phyloP scores from a whole-genome alignment of 1,140 invertebrate genomes.

The Papilio polytes region DNA sequence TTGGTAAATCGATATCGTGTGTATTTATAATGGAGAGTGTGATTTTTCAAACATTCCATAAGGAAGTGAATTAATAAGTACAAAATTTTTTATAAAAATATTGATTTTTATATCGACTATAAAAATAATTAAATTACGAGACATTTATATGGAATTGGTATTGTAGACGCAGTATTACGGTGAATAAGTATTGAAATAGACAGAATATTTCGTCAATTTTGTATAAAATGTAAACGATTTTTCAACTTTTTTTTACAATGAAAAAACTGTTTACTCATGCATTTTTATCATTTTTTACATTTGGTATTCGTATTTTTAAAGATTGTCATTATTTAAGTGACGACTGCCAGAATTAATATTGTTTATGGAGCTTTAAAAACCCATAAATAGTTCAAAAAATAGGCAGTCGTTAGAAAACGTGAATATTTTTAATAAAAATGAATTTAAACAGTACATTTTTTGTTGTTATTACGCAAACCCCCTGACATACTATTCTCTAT shows the following conservation, averaged over 20 bases:
- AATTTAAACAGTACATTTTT: constrained; percentile 66
- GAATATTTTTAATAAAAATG: constrained; percentile 81
- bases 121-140: constrained; percentile 61
- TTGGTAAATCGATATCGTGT: constrained; percentile 62
- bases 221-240: constrained; percentile 57
- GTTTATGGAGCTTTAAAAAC: constrained; percentile 38
- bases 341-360: constrained; percentile 55
- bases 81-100: constrained; percentile 78
- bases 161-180: constrained; percentile 75
- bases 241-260: constrained; percentile 47
- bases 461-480: constrained; percentile 44
- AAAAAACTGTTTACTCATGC: constrained; percentile 52
- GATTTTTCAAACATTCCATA: constrained; percentile 80
- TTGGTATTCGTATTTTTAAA: constrained; percentile 65
- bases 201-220: constrained; percentile 61
- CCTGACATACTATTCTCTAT: not conserved
- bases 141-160: constrained; percentile 68
- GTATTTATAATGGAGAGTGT: constrained; percentile 72
- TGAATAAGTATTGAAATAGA: constrained; percentile 64
- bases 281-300: constrained; percentile 71
- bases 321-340: constrained; percentile 61
- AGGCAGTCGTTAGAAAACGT: constrained; percentile 71
- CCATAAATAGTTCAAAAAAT: constrained; percentile 52
- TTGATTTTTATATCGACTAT: constrained; percentile 72
- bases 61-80: constrained; percentile 80